A percentile compares a stretch with the other conserved stretches of the same genome.
Conservation (phyloP, 2,888 invertebrate genomes). For the Tupiocoris notatus region DNA sequence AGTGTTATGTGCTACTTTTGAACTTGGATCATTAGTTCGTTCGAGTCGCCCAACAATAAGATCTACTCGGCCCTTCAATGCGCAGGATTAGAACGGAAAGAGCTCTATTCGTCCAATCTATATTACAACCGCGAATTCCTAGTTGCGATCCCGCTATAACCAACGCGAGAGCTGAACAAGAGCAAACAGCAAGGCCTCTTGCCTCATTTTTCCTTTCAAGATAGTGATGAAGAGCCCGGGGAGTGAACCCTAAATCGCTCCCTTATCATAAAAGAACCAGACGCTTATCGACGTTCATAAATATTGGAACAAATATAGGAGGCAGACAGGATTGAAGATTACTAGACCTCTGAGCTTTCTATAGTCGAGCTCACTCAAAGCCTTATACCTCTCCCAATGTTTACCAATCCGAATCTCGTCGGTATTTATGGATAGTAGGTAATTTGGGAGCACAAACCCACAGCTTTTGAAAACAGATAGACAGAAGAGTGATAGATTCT, state of each 20-base stretch:
- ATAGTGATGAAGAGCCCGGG: conserved; percentile 17
- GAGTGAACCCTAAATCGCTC: conserved; percentile 15
- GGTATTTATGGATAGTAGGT: too few relatives aligned
- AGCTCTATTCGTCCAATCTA: too few relatives aligned
- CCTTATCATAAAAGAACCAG: not conserved
- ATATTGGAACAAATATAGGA: not conserved
- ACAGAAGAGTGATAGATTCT: too few relatives aligned
- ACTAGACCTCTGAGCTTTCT: not conserved
- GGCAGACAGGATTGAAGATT: not conserved
- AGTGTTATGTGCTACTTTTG: too few relatives aligned
- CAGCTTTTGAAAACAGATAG: too few relatives aligned
- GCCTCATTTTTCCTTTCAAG: conserved; percentile 25
- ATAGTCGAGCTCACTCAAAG: not conserved
- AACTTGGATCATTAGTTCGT: too few relatives aligned
- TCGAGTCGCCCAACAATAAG: too few relatives aligned
- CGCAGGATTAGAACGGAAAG: too few relatives aligned
- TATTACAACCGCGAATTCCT: too few relatives aligned
- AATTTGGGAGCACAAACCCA: too few relatives aligned
- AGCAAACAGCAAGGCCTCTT: not conserved
- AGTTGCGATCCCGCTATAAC: too few relatives aligned
- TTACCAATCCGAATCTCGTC: not conserved
- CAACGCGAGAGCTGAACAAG: not conserved
- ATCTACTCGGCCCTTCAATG: too few relatives aligned
- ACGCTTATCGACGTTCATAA: not conserved
- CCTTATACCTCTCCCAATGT: not conserved